Conservation (phyloP, 1,140 invertebrate species). For the Acyrthosiphon pisum region DNA sequence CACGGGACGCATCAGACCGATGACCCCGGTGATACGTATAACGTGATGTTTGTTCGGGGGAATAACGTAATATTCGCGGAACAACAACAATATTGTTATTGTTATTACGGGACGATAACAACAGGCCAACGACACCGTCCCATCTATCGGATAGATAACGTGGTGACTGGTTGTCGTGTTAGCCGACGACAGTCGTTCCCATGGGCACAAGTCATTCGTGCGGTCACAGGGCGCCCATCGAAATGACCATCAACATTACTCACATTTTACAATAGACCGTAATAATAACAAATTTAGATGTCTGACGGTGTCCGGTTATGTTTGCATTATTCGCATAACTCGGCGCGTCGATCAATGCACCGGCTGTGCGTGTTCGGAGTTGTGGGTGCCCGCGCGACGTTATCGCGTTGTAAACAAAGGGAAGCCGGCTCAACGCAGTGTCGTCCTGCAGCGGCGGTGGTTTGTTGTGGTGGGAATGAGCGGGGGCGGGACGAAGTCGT, state of each 20-base stretch:
- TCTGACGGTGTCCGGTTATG: background rate
- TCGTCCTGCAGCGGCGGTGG: background rate
- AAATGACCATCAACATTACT: too few species aligned
- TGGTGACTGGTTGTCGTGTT: background rate
- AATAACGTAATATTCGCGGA: background rate
- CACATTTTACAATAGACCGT: too few species aligned
- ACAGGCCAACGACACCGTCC: background rate
- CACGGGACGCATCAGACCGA: background rate
- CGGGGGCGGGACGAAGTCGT: background rate
- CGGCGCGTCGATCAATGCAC: background rate
- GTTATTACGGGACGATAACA: background rate
- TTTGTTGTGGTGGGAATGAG: background rate
- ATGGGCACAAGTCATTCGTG: background rate
- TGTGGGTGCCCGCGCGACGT: background rate
- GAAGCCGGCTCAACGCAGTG: background rate
- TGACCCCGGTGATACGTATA: background rate
- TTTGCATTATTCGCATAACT: too few species aligned
- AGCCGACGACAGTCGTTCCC: background rate
- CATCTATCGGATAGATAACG: background rate
- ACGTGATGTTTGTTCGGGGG: background rate
- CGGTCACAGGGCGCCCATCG: too few species aligned
- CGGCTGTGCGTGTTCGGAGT: background rate
- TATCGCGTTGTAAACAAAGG: slow-evolving; percentile 28
- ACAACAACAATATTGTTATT: background rate
- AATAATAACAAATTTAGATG: too few species aligned